phyloP scores from a whole-genome alignment of 2,888 invertebrate species.

The Polyploca ridens region DNA sequence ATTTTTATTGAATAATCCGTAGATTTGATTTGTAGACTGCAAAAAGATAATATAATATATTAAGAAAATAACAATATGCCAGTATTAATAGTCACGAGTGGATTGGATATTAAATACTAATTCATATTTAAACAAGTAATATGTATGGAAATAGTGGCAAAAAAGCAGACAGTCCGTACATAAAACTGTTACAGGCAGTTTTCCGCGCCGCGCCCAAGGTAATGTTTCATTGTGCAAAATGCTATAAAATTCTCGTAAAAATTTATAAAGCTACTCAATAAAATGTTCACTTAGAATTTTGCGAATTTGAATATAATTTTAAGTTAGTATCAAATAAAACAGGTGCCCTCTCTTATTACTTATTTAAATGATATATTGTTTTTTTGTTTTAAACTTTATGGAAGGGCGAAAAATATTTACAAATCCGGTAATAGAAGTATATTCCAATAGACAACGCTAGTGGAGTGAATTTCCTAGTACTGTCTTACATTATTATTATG shows the following conservation, averaged over 20 bases:
- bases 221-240: slow-evolving; percentile 75
- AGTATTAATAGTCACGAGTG: no score
- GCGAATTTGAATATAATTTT: slow-evolving; percentile 65
- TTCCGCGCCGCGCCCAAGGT: slow-evolving; percentile 49
- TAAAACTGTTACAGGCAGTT: slow-evolving; percentile 57
- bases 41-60: no score
- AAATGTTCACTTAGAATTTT: slow-evolving; percentile 73
- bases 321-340: slow-evolving; percentile 58
- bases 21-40: no score
- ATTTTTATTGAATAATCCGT: no score
- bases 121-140: neutral
- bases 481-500: no score
- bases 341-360: slow-evolving; percentile 22
- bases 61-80: no score
- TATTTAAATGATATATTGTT: slow-evolving; percentile 12
- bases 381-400: neutral
- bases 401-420: neutral
- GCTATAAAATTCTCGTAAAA: slow-evolving; percentile 75
- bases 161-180: slow-evolving; percentile 53
- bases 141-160: slow-evolving; percentile 23
- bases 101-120: neutral
- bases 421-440: no score
- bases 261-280: slow-evolving; percentile 76
- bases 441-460: no score
- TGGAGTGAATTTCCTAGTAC: no score